Percentiles rank a stretch among this genome's conserved stretches.
phyloP scores from a whole-genome alignment of 2,888 invertebrate species.

The Erannis defoliaria region DNA sequence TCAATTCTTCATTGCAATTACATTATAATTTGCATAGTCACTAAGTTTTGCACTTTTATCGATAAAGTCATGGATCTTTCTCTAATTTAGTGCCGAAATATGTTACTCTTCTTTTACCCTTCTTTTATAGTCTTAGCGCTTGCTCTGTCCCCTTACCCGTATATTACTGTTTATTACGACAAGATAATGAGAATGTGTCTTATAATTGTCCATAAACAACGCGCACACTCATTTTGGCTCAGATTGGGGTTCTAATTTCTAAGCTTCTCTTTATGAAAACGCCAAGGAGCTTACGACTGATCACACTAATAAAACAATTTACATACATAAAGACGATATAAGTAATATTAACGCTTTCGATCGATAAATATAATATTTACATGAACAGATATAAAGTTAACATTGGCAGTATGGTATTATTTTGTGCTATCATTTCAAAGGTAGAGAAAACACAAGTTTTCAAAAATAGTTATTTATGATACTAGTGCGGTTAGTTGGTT shows the following conservation, averaged over 20 bases:
- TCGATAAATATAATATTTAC: too few relatives aligned
- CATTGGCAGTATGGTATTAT: too few relatives aligned
- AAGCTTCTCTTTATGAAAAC: constrained; percentile 20
- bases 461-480: too few relatives aligned
- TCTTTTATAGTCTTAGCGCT: not conserved
- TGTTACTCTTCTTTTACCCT: not conserved
- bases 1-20: too few relatives aligned
- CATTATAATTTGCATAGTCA: too few relatives aligned
- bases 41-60: not conserved
- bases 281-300: constrained; percentile 2
- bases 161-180: constrained; percentile 31
- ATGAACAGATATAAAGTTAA: too few relatives aligned
- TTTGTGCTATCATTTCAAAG: too few relatives aligned
- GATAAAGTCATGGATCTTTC: not conserved
- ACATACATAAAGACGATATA: too few relatives aligned
- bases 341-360: not conserved
- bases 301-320: not conserved
- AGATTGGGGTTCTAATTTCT: constrained; percentile 24
- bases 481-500: too few relatives aligned
- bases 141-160: constrained; percentile 8
- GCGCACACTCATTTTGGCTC: constrained; percentile 18
- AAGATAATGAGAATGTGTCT: constrained; percentile 33
- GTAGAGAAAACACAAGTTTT: too few relatives aligned
- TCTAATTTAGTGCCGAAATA: not conserved
- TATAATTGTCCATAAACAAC: constrained; percentile 34